Evolutionary conservation across 2,113 vertebrate species (phyloP).

Genomic region (Blennius ocellaris): DNA sequence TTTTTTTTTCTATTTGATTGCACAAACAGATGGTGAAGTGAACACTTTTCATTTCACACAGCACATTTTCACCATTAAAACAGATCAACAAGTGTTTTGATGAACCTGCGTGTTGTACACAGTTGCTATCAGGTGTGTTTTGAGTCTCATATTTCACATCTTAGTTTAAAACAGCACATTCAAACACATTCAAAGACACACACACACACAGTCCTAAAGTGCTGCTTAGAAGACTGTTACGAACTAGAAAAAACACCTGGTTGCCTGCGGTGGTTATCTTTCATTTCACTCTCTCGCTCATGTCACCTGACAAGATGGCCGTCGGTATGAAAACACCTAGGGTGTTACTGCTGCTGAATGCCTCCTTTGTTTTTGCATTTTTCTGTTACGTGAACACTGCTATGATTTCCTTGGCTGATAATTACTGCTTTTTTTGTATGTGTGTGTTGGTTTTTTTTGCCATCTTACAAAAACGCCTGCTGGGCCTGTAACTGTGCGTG

Average conservation of each 20-base stretch:
- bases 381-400: conserved; percentile 76
- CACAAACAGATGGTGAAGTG: too few species aligned
- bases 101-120: conserved; percentile 66
- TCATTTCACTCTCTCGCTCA: conserved; percentile 68
- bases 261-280: conserved; percentile 77
- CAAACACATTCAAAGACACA: neutral
- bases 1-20: too few species aligned
- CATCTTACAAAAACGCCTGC: conserved; percentile 20
- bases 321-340: conserved; percentile 76
- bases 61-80: neutral
- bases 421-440: conserved; percentile 70
- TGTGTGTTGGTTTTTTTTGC: conserved; percentile 36
- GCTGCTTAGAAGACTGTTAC: conserved; percentile 38
- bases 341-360: conserved; percentile 75
- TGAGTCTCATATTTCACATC: conserved; percentile 51
- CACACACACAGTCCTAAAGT: conserved; percentile 17
- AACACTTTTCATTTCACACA: neutral
- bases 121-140: conserved; percentile 58
- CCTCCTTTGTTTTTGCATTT: conserved; percentile 81
- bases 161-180: conserved; percentile 18
- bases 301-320: conserved; percentile 76
- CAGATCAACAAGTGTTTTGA: neutral
- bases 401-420: conserved; percentile 79
- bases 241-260: conserved; percentile 73
- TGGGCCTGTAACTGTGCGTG: neutral